These are phyloP conservation scores for Gobio gobio DNA, from an alignment of 2,113 vertebrate genomes.

Conservation along the genomic window DNA sequence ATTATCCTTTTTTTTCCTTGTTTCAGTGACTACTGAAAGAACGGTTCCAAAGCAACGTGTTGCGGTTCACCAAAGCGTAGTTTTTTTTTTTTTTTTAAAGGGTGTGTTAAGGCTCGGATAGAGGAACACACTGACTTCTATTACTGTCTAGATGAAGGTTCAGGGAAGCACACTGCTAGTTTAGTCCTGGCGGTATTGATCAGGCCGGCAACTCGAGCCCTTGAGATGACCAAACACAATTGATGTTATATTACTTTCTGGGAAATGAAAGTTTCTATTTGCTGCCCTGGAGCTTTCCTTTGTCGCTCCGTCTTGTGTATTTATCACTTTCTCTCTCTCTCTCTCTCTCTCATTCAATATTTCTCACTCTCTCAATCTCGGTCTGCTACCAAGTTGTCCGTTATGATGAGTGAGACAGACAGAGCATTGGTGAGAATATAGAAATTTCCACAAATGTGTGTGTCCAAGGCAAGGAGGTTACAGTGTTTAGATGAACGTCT, in stretches of 20 bases:
- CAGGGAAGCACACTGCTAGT: conserved; percentile 23
- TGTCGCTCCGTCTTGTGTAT: conserved; percentile 4
- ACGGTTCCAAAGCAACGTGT: neutral
- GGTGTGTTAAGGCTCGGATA: neutral
- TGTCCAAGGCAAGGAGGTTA: conserved; percentile 23
- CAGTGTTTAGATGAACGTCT: conserved; percentile 44
- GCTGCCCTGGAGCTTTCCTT: conserved; percentile 47
- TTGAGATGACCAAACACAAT: conserved; percentile 48
- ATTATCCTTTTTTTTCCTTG: neutral
- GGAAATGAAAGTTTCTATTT: conserved; percentile 54
- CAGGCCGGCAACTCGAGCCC: conserved; percentile 13
- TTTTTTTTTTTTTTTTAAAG: neutral
- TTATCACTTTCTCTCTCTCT: conserved; percentile 1
- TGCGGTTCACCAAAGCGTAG: neutral
- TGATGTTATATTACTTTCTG: conserved; percentile 49
- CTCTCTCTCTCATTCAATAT: neutral
- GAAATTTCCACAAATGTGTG: conserved; percentile 37
- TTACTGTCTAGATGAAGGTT: conserved; percentile 35
- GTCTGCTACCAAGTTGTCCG: neutral
- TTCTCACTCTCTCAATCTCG: conserved; percentile 8
- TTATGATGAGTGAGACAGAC: conserved; percentile 23
- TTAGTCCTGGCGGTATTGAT: conserved; percentile 48
- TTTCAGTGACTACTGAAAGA: neutral
- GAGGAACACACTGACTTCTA: conserved; percentile 10
- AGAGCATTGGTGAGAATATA: conserved; percentile 41